A percentile compares a stretch with the other conserved stretches of the same genome.
Evolutionary conservation across 2,888 invertebrate genomes (phyloP).

Genomic region (Keiferia lycopersicella): DNA sequence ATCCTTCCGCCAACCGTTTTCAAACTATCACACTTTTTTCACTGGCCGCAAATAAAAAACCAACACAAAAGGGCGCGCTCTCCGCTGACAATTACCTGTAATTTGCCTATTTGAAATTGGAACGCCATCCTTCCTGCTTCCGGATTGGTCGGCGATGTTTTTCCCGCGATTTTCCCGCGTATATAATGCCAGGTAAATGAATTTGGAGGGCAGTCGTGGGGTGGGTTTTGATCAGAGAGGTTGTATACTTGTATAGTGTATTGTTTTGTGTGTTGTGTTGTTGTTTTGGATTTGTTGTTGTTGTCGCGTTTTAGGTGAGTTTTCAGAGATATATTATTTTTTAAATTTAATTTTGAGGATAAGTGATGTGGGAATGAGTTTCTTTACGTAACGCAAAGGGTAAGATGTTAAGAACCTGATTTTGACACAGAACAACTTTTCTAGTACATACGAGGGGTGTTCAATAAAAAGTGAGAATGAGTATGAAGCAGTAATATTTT

Average conservation of each 20-base stretch:
- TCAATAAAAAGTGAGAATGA: no score
- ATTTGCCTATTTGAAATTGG: slow-evolving; percentile 60
- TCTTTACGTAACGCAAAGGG: no score
- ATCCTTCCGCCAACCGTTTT: slow-evolving; percentile 16
- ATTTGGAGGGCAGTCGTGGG: slow-evolving; percentile 54
- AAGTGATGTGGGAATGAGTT: no score
- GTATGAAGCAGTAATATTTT: no score
- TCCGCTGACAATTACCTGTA: slow-evolving; percentile 60
- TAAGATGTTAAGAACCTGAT: no score
- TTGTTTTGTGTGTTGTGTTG: slow-evolving; percentile 31
- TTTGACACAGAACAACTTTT: no score
- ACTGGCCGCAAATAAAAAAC: slow-evolving; percentile 39
- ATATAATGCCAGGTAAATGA: slow-evolving; percentile 50
- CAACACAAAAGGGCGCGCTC: slow-evolving; percentile 56
- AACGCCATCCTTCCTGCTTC: slow-evolving; percentile 71
- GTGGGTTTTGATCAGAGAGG: slow-evolving; percentile 50
- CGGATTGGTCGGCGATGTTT: slow-evolving; percentile 58
- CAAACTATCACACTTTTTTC: slow-evolving; percentile 31
- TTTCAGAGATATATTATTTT: neutral
- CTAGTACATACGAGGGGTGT: no score
- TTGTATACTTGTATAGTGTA: slow-evolving; percentile 43
- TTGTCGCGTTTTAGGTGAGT: neutral
- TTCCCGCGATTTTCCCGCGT: slow-evolving; percentile 54
- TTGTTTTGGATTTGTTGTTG: slow-evolving; percentile 35
- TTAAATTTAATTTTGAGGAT: no score